Evolutionary conservation across 2,113 vertebrate genomes (phyloP).

Genomic region (Oryzias curvinotus): DNA sequence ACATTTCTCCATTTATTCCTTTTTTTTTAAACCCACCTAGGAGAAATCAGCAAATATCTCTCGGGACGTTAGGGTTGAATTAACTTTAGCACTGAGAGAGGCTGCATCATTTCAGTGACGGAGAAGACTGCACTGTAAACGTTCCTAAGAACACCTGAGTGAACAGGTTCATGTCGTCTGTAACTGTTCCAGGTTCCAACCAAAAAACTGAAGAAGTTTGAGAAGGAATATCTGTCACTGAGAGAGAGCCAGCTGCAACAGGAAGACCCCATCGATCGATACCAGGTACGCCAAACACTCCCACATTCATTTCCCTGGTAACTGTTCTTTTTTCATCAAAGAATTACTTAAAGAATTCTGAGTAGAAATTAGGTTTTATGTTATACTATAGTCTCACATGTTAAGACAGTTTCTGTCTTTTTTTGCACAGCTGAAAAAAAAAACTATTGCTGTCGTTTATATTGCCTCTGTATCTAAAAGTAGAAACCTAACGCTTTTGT

Average conservation of each 20-base stretch:
- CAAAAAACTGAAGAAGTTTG: conserved; percentile 99
- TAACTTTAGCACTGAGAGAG: too few species aligned
- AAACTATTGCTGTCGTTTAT: conserved; percentile 5
- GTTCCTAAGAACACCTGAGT: too few species aligned
- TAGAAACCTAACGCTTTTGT: conserved; percentile 30
- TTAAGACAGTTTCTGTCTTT: not conserved
- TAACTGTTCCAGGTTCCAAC: conserved; percentile 86
- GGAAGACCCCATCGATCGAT: conserved; percentile 96
- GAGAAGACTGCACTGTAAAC: too few species aligned
- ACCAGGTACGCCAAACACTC: conserved; percentile 82
- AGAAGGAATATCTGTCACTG: conserved; percentile 93
- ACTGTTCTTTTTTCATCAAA: too few species aligned
- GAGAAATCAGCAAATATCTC: too few species aligned
- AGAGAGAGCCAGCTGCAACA: conserved; percentile 94
- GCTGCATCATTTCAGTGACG: too few species aligned
- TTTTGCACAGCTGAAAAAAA: not conserved
- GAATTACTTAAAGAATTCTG: not conserved
- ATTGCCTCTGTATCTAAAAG: conserved; percentile 36
- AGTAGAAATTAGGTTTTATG: not conserved
- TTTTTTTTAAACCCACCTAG: too few species aligned
- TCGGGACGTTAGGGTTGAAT: too few species aligned
- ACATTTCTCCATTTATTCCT: too few species aligned
- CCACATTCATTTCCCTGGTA: too few species aligned
- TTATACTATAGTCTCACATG: not conserved
- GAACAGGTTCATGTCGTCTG: too few species aligned